Evolutionary conservation across 2,113 vertebrate species (phyloP), one percentile per base, ranked within the genome.

Genomic region (Scopus umbretta): DNA sequence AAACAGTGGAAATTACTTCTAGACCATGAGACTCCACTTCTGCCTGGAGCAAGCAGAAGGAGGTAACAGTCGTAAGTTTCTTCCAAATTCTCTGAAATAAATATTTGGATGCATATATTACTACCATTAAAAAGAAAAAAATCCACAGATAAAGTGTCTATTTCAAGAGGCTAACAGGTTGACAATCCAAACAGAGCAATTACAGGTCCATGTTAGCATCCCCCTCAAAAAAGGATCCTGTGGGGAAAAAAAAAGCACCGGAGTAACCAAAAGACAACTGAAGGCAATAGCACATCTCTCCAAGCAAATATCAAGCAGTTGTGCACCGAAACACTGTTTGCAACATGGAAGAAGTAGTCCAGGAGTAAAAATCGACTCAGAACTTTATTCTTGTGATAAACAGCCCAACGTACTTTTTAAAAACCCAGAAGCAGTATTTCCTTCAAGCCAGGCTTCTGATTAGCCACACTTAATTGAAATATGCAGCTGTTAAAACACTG

Each of bases 401-500:
- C 26, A 91, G 53, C 9, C 40, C 67, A 86, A 32, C 19, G 18
- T 21, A 90, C 36, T 92, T 86, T 87, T 88, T 71, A 67, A 88
- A 92, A 91, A 49, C 81, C 43, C 59, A 88, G 56, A 76, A 93
- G 72, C 75, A 61, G 29, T 49, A 80, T 34, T 91, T 68, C 56
- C 73, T 97, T 92, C 75, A 94, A 90, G 73, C 47, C 49, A 93
- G 65, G 38, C 80, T 95, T 94, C 80, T 87, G 88, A 96, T 96
- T 92, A 94, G 56, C 49, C 61, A 78, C 56, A 56, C 27, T 26
- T 70, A 94, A 88, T 76, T 87, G 65, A 95, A 92, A 84, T 62
- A 92, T 79, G 80, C 91, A 94, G 88, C 88, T 96, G 86, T 84
- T 96, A 92, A 94, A 94, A 94, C 38, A 75, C 45, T 40, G n/a